phyloP scores from a whole-genome alignment of 2,888 invertebrate genomes.

The Disparrhopalites patrizii region DNA sequence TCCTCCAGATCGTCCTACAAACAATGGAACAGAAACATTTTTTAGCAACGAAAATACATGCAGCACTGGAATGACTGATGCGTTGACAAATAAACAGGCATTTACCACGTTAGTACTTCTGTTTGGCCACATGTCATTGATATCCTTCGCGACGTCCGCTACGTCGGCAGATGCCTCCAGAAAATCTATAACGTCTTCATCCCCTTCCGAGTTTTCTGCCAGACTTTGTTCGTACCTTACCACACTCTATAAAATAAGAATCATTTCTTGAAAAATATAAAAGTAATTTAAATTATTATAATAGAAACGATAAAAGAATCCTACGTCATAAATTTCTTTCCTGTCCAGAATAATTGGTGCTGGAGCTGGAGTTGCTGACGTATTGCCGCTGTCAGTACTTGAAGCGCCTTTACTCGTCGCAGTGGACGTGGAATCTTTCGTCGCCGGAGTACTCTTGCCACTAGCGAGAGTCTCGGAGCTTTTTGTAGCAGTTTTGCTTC shows the following conservation, averaged over 20 bases:
- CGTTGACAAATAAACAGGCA: no score
- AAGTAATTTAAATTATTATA: background rate
- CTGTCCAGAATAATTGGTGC: constrained; percentile 18
- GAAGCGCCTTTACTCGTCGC: background rate
- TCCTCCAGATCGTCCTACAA: constrained; percentile 31
- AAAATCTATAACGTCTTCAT: constrained; percentile 11
- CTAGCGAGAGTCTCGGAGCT: no score
- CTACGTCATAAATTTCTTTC: constrained; percentile 43
- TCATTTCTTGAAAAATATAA: background rate
- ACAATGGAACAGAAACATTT: background rate
- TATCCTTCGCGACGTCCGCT: constrained; percentile 22
- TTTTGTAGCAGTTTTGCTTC: no score
- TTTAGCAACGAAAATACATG: background rate
- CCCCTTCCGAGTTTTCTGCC: constrained; percentile 30
- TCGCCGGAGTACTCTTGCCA: constrained; percentile 10
- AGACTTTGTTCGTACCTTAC: constrained; percentile 31
- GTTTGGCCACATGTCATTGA: constrained; percentile 19
- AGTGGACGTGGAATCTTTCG: constrained; percentile 1
- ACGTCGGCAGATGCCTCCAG: constrained; percentile 27
- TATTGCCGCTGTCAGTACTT: background rate
- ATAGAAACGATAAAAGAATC: background rate
- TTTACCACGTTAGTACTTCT: constrained; percentile 13
- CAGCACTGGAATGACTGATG: no score
- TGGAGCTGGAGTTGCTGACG: background rate
- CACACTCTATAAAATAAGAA: constrained; percentile 39